phyloP scores from a whole-genome alignment of 2,888 invertebrate genomes.

The Coenonympha arcania region DNA sequence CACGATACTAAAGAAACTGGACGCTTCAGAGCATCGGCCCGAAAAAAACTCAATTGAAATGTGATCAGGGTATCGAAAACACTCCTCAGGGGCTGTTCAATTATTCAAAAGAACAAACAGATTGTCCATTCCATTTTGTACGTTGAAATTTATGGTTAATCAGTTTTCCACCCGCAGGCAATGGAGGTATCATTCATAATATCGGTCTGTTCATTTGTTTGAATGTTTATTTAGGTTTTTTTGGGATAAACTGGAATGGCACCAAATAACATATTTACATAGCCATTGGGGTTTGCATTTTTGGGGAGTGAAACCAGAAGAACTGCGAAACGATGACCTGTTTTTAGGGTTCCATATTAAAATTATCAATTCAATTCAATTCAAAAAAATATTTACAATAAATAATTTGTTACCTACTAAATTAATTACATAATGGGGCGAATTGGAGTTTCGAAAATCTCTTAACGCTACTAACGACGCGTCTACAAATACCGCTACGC shows the following conservation, averaged over 20 bases:
- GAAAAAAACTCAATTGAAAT: slow-evolving; percentile 15
- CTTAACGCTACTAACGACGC: too few species aligned
- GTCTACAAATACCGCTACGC: too few species aligned
- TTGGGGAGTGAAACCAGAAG: too few species aligned
- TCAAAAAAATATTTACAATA: too few species aligned
- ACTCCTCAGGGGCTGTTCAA: slow-evolving; percentile 19
- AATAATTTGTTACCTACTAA: too few species aligned
- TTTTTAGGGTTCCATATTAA: too few species aligned
- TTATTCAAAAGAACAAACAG: slow-evolving; percentile 25
- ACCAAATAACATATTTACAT: too few species aligned
- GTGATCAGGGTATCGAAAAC: slow-evolving; percentile 12
- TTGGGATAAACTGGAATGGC: background rate
- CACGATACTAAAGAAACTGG: background rate
- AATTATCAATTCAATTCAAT: too few species aligned
- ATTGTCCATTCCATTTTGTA: slow-evolving; percentile 20
- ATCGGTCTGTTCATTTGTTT: background rate
- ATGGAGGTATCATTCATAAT: background rate
- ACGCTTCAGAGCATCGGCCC: slow-evolving; percentile 10
- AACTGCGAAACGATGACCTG: too few species aligned
- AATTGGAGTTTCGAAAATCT: too few species aligned
- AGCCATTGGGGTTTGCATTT: too few species aligned
- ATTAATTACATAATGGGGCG: too few species aligned
- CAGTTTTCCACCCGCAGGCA: slow-evolving; percentile 25
- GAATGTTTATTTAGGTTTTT: background rate
- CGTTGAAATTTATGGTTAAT: slow-evolving; percentile 24